Base-by-base conservation (phyloP, 37 sponge, comb jelly and placozoan species). In the Bolinopsis microptera region DNA sequence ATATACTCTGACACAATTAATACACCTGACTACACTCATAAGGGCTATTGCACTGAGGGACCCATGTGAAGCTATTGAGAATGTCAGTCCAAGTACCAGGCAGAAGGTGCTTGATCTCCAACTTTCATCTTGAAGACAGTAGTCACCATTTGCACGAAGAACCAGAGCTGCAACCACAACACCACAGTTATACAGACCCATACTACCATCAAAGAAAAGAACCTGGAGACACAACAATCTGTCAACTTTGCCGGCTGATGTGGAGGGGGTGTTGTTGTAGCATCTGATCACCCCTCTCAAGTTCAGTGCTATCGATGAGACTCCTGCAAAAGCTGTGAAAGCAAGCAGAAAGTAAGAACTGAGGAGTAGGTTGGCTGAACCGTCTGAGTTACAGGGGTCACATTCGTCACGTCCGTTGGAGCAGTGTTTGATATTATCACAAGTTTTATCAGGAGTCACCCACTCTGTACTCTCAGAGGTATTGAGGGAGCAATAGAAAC, bases 21-120 rank as follows among this genome's bases (percentile, higher is more conserved):
- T 9, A 31, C 83, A 82, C 38, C 83, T 32, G 38, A 82, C 38
- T 5, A 82, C 8, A 36, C 83, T 82, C 83, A 82, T 82, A 2
- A 35, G 36, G 38, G 83, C 38, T 36, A 82, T 82, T 24, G 38
- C 22, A 35, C 24, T 24, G 3, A 82, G 30, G 35, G 83, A 82
- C 5, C 83, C 83, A 36, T 82, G 83, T 36, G 83, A 82, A 5
- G 83, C 24, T 21, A 82, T 8, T 24, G 83, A 30, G 83, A 82
- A 82, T 33, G 31, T 24, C 13, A 33, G 1, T 9, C 83, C 83
- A 5, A 82, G 83, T 5, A 31, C 13, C 23, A 13, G 23, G 23
- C 83, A 82, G 83, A 9, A 36, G 35, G 23, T 35, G 83, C 83
- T 82, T 36, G 83, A 82, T 82, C 83, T 82, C 83, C 83, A 82